These are phyloP conservation scores for Eubasilissa splendida DNA, from an alignment of 2,888 invertebrate species.

Conservation along the genomic window DNA sequence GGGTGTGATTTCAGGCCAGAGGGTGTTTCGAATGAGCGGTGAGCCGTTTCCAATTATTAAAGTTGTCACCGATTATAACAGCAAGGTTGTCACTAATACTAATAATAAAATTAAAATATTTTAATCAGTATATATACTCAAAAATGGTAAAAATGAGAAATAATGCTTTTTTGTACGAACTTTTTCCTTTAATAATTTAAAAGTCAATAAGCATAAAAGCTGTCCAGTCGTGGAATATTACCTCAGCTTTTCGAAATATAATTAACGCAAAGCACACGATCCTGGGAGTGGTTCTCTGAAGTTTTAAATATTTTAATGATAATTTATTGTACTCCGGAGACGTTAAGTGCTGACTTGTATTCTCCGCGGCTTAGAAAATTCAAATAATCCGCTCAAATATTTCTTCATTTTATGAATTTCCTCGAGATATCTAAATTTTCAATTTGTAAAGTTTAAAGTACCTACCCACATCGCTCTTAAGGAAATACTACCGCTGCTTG, in stretches of 20 bases:
- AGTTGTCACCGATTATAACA: too few species aligned
- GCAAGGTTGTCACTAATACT: too few species aligned
- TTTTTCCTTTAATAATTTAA: not conserved
- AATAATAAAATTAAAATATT: too few species aligned
- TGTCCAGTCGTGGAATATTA: not conserved
- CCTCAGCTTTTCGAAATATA: not conserved
- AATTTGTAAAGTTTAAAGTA: not conserved
- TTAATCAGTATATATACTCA: too few species aligned
- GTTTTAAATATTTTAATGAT: slow-evolving; percentile 20
- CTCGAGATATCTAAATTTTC: not conserved
- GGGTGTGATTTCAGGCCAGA: too few species aligned
- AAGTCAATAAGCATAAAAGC: slow-evolving; percentile 4
- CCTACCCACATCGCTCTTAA: too few species aligned
- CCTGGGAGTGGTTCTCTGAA: slow-evolving; percentile 11
- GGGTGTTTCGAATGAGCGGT: too few species aligned
- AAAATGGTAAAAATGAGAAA: too few species aligned
- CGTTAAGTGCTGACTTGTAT: slow-evolving; percentile 11
- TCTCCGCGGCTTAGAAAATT: not conserved
- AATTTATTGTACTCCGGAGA: slow-evolving; percentile 26
- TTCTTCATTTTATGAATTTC: not conserved
- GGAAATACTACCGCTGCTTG: too few species aligned
- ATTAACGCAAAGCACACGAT: slow-evolving; percentile 3
- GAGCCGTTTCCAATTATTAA: too few species aligned
- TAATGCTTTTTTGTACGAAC: too few species aligned
- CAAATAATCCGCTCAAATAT: not conserved